Evolutionary conservation across 2,888 invertebrate species (phyloP).

Genomic region (Diplazon laetatorius): DNA sequence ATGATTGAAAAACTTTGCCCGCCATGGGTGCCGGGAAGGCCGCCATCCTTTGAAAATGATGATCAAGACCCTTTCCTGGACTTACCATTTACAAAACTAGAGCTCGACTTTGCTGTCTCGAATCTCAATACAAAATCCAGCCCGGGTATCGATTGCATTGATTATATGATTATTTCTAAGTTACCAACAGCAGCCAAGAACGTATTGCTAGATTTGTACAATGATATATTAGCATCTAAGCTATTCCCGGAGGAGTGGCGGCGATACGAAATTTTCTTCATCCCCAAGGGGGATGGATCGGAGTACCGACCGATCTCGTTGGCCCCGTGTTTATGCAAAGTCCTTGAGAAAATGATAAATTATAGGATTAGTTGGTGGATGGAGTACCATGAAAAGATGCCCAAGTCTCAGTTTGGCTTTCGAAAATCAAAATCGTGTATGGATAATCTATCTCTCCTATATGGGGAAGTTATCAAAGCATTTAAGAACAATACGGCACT

Average conservation of each 20-base stretch:
- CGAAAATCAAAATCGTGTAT: conserved; percentile 8
- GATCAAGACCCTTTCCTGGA: conserved; percentile 30
- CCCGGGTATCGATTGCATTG: conserved; percentile 47
- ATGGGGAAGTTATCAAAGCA: background rate
- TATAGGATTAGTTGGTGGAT: conserved; percentile 38
- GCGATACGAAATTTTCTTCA: conserved; percentile 35
- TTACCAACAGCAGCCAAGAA: conserved; percentile 10
- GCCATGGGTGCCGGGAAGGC: background rate
- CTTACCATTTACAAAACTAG: conserved; percentile 9
- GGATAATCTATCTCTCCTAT: conserved; percentile 42
- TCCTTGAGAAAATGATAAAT: conserved; percentile 49
- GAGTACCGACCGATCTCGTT: conserved; percentile 52
- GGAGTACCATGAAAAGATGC: conserved; percentile 28
- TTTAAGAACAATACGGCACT: background rate
- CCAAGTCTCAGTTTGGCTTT: conserved; percentile 33
- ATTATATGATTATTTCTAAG: conserved; percentile 41
- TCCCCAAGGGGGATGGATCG: conserved; percentile 34
- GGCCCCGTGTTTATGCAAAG: conserved; percentile 47
- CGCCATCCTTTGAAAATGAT: conserved; percentile 13
- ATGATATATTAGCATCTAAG: conserved; percentile 21
- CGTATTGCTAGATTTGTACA: conserved; percentile 30
- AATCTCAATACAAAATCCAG: conserved; percentile 44
- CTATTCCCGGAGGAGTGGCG: conserved; percentile 41
- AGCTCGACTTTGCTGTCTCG: conserved; percentile 39
- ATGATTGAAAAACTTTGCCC: conserved; percentile 28